Conservation (phyloP, 92 coral and sea anemone species). For the Hydrozoanthus gracilis region DNA sequence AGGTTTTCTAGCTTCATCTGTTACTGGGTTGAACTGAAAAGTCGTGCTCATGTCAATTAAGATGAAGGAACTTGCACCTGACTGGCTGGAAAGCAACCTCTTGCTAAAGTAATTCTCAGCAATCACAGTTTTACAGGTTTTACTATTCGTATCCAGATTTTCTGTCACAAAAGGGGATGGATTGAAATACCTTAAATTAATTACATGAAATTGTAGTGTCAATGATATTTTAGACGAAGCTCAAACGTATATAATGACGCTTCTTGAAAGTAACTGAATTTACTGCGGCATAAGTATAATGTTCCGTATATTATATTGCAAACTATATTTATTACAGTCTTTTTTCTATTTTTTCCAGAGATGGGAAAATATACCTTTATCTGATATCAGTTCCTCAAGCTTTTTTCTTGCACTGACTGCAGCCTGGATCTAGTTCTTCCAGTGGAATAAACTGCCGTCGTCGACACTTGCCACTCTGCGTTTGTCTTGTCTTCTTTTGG, state of each 20-base stretch:
- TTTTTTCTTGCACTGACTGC: constrained; percentile 20
- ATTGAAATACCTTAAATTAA: background rate
- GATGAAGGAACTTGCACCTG: constrained; percentile 17
- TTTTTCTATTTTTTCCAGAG: background rate
- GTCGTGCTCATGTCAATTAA: constrained; percentile 12
- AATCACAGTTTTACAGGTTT: constrained; percentile 7
- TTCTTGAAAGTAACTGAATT: background rate
- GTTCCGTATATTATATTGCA: background rate
- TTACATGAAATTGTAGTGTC: background rate
- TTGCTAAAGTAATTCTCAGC: constrained; percentile 23
- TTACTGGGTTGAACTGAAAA: constrained; percentile 12
- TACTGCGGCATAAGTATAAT: background rate
- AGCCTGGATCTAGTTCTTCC: constrained; percentile 12
- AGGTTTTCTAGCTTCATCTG: constrained; percentile 17
- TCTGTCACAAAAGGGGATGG: constrained; percentile 3
- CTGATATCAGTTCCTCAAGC: constrained; percentile 31
- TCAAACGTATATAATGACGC: background rate
- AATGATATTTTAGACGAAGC: background rate
- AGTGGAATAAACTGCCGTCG: background rate
- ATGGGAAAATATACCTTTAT: constrained; percentile 16
- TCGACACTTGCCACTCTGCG: constrained; percentile 24
- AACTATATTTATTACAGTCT: background rate
- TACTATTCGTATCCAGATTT: constrained; percentile 4
- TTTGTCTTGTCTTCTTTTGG: constrained; percentile 17
- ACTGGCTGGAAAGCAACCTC: constrained; percentile 19